Evolutionary conservation across 2,888 invertebrate species (phyloP).

Genomic region (Protonemura montana): DNA sequence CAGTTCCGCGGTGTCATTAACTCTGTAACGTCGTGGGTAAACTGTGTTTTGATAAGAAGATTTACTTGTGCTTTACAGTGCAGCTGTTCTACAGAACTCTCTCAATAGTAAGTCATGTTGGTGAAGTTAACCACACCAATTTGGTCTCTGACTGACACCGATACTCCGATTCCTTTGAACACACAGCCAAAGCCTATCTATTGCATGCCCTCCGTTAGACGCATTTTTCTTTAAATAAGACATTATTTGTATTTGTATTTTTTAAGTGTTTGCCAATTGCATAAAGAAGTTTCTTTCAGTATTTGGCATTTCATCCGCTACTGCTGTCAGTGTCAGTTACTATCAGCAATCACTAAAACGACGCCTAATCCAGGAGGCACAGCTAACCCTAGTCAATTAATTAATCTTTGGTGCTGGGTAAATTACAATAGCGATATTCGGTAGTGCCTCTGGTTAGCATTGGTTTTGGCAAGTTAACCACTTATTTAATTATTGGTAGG

Average conservation of each 20-base stretch:
- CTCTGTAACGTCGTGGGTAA: neutral
- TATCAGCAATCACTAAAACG: neutral
- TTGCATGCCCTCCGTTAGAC: neutral
- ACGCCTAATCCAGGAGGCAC: neutral
- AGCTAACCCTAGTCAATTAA: neutral
- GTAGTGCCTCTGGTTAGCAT: neutral
- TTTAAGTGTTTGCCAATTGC: neutral
- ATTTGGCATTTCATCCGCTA: neutral
- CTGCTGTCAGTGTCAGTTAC: neutral
- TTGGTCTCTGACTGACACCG: neutral
- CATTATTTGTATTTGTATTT: neutral
- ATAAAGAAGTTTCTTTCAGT: neutral
- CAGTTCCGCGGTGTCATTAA: neutral
- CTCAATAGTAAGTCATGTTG: neutral
- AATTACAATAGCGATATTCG: neutral
- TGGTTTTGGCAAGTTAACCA: neutral
- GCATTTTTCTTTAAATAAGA: neutral
- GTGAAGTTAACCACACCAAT: neutral
- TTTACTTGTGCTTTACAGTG: neutral
- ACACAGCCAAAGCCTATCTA: neutral
- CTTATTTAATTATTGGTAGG: neutral
- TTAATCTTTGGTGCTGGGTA: neutral
- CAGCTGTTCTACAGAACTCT: neutral
- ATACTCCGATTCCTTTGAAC: neutral
- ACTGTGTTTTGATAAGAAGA: neutral